These are phyloP conservation scores for Gymnodraco acuticeps DNA, from an alignment of 2,797 vertebrate genomes.

Conservation along the genomic window DNA sequence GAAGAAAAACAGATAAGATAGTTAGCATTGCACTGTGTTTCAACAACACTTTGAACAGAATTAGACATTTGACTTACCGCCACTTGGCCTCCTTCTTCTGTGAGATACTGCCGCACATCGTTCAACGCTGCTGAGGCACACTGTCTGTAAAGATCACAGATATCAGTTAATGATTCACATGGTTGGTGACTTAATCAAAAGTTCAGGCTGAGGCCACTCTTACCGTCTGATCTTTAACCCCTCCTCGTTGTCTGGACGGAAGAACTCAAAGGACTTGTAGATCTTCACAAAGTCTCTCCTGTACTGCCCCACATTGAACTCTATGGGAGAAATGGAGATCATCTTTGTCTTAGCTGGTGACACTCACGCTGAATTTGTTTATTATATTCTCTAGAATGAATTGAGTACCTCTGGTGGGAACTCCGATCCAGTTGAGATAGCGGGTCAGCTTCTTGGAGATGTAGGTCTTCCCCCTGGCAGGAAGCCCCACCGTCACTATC, in stretches of 20 bases:
- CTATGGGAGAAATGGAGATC: constrained; percentile 72
- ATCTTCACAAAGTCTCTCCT: constrained; percentile 94
- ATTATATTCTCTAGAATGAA: neutral
- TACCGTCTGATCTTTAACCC: constrained; percentile 96
- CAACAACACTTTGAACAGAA: neutral
- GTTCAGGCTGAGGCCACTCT: constrained; percentile 37
- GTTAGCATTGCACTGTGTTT: neutral
- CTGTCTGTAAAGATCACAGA: constrained; percentile 82
- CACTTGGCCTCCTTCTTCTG: constrained; percentile 93
- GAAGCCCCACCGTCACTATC: constrained; percentile 97
- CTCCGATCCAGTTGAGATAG: constrained; percentile 99
- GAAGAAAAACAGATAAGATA: neutral
- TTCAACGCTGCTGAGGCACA: constrained; percentile 94
- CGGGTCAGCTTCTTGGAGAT: constrained; percentile 99
- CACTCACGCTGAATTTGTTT: no score
- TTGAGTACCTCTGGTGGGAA: constrained; percentile 92
- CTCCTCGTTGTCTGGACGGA: constrained; percentile 97
- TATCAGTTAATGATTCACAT: neutral
- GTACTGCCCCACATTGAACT: constrained; percentile 98
- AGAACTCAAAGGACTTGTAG: constrained; percentile 99
- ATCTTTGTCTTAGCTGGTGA: neutral
- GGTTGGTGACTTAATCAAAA: neutral
- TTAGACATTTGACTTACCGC: constrained; percentile 86
- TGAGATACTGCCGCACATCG: constrained; percentile 93
- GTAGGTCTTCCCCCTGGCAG: constrained; percentile 97